Evolutionary conservation across 2,797 vertebrate genomes (phyloP), one percentile per base, ranked within the genome.

Genomic region (Tapera naevia): DNA sequence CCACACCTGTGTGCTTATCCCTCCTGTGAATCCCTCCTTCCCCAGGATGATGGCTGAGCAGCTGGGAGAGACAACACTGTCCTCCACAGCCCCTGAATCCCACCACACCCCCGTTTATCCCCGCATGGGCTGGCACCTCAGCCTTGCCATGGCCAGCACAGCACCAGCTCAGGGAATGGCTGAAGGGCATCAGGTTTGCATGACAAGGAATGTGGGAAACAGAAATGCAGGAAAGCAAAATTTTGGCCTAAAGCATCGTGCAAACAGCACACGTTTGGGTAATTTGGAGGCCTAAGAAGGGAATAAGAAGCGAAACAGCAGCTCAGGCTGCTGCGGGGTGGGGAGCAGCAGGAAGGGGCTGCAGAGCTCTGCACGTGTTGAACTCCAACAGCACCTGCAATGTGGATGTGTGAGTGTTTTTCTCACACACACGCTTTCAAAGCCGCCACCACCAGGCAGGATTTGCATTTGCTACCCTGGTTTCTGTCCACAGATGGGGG

Each of bases 311-410:
- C 16, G 32, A 6, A 24, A 2, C 5, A 3, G 51, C 64, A 22
- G 33, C 58, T 43, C 12, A 1, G 37, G 86, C 1, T 23, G 76
- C 54, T 13, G 65, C 1, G 6, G 2, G 60, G 46, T 2, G 30
- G 33, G 56, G 53, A 28, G 80, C 1, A 1, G n/a, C 13, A 57
- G 35, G 70, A 45, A 22, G 66, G n/a, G 54, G 21, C 13, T 1
- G 3, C 23, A 4, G 43, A 33, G 45, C 93, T 7, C 51, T 0
- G 62, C 17, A 0, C 27, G 2, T 1, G 17, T 0, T 6, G 24
- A 14, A 1, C 53, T 0, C 35, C 0, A 2, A 0, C 65, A 2
- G 56, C 27, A 2, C 9, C 4, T 4, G 8, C 0, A 19, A 4
- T 5, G 13, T 2, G 51, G 39, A 4, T 1, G 12, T 16, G 74